Percentiles rank a stretch among this genome's conserved stretches.
Conservation (phyloP, 2,888 invertebrate species). For the Gastracanthus pulcherrimus region DNA sequence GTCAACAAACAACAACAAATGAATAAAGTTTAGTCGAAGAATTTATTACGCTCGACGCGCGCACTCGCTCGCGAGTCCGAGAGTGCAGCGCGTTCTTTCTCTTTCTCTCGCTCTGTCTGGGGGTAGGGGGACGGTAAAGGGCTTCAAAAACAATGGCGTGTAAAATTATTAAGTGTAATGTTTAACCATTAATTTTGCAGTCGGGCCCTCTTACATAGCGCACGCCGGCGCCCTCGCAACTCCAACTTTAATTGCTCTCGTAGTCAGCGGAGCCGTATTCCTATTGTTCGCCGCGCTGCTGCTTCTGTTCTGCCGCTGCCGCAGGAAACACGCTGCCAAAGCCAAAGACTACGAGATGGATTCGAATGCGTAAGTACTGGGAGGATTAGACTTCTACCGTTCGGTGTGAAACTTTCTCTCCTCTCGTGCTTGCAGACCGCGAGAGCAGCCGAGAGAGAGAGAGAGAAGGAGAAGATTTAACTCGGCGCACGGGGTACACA, state of each 20-base stretch:
- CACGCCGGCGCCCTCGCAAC: slow-evolving; percentile 88
- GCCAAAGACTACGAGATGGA: slow-evolving; percentile 96
- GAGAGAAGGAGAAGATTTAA: background rate
- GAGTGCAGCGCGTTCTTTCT: background rate
- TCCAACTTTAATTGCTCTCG: slow-evolving; percentile 87
- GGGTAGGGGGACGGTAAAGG: background rate
- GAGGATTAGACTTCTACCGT: slow-evolving; percentile 19
- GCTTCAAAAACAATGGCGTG: slow-evolving; percentile 38
- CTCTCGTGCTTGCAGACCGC: background rate
- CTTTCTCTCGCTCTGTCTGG: background rate
- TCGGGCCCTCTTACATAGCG: slow-evolving; percentile 89
- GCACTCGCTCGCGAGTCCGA: too few relatives aligned
- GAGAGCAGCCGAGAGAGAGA: background rate
- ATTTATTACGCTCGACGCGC: slow-evolving; percentile 32
- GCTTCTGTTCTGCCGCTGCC: slow-evolving; percentile 91
- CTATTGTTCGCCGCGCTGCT: slow-evolving; percentile 87
- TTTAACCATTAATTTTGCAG: slow-evolving; percentile 78
- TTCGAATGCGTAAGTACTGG: slow-evolving; percentile 79
- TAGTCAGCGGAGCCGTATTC: slow-evolving; percentile 90
- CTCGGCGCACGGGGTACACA: background rate
- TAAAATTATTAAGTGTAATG: slow-evolving; percentile 43
- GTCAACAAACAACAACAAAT: slow-evolving; percentile 18
- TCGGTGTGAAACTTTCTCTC: background rate
- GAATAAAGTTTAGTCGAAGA: slow-evolving; percentile 41
- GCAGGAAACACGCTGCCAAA: slow-evolving; percentile 88